phyloP scores from a whole-genome alignment of 2,888 invertebrate genomes.

The Callinectes sapidus region DNA sequence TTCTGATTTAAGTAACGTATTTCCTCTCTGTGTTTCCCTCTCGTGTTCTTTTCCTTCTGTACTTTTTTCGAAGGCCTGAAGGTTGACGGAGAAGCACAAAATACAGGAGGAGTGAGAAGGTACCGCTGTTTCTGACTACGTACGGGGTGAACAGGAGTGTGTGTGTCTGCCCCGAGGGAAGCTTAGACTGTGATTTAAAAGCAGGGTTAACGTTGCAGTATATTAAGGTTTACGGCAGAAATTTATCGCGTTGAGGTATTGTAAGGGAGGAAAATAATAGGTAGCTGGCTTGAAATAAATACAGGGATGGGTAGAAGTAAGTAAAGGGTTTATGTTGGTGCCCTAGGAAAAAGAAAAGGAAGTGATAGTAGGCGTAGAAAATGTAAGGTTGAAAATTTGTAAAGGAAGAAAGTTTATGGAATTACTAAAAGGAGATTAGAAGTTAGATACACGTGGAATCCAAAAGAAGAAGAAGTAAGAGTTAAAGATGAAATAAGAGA shows the following conservation, averaged over 20 bases:
- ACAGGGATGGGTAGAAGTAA: neutral
- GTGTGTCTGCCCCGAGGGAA: neutral
- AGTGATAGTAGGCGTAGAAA: neutral
- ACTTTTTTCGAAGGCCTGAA: neutral
- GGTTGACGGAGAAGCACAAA: too few relatives aligned
- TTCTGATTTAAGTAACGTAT: too few relatives aligned
- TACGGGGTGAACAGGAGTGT: neutral
- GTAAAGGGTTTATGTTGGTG: neutral
- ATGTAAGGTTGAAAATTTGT: neutral
- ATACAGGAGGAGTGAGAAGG: too few relatives aligned
- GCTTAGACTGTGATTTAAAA: neutral
- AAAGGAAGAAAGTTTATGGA: neutral
- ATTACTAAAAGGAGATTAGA: too few relatives aligned
- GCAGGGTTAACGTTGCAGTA: neutral
- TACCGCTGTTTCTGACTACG: neutral
- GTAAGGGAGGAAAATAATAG: neutral
- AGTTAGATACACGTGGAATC: too few relatives aligned
- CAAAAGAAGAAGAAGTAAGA: too few relatives aligned
- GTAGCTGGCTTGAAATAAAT: neutral
- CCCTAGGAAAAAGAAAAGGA: too few relatives aligned
- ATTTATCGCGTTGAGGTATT: neutral
- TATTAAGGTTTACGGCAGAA: neutral
- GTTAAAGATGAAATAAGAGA: too few relatives aligned
- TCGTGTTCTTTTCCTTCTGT: neutral
- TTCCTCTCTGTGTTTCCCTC: neutral